Evolutionary conservation across 2,113 vertebrate species (phyloP).

Genomic region (Maccullochella peelii): DNA sequence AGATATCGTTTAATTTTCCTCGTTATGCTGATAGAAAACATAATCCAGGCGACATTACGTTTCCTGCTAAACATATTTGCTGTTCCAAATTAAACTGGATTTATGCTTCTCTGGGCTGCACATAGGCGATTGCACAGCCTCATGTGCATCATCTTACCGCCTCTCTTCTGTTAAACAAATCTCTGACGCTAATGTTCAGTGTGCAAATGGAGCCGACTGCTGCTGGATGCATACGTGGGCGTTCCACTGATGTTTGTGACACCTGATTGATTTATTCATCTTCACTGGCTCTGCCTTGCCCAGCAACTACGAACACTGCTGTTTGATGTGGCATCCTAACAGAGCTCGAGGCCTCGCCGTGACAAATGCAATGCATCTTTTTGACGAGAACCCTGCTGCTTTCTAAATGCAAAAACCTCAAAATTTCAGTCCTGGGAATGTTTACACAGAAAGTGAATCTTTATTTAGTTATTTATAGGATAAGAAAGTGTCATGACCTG

Average conservation of each 20-base stretch:
- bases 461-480: slow-evolving; percentile 5
- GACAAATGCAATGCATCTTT: slow-evolving; percentile 6
- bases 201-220: slow-evolving; percentile 34
- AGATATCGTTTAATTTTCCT: too few species aligned
- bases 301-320: slow-evolving; percentile 27
- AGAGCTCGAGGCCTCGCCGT: slow-evolving; percentile 16
- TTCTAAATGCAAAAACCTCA: not conserved
- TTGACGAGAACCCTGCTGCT: not conserved
- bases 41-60: too few species aligned
- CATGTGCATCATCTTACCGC: not conserved
- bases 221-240: slow-evolving; percentile 24
- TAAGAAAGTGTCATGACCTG: not conserved
- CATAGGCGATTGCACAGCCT: too few species aligned
- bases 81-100: too few species aligned
- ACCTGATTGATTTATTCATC: slow-evolving; percentile 76
- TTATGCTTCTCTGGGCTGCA: too few species aligned
- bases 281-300: slow-evolving; percentile 44
- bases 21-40: too few species aligned
- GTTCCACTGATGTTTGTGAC: slow-evolving; percentile 50
- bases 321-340: slow-evolving; percentile 40
- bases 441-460: slow-evolving; percentile 6
- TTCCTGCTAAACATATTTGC: too few species aligned
- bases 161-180: slow-evolving; percentile 7
- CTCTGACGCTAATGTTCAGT: slow-evolving; percentile 10
- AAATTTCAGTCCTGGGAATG: slow-evolving; percentile 10